These are phyloP conservation scores for Ovis canadensis DNA, from an alignment of 2,113 vertebrate species.

Conservation along the genomic window DNA sequence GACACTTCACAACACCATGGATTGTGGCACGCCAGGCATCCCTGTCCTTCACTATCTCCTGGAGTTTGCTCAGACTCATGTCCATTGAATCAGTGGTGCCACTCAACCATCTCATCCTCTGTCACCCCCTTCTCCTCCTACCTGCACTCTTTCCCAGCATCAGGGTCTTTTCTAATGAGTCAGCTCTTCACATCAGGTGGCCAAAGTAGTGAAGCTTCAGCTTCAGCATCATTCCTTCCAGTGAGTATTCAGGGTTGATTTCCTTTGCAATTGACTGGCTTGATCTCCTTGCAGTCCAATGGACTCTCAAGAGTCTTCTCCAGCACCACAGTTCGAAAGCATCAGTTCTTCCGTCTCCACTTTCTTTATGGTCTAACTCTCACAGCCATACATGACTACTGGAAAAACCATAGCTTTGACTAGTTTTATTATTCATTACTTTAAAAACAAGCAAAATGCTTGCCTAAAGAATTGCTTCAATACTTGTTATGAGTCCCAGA, in stretches of 20 bases:
- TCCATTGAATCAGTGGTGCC: neutral
- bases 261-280: neutral
- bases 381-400: neutral
- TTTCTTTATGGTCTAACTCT: neutral
- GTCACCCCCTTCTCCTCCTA: neutral
- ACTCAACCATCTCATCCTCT: neutral
- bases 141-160: neutral
- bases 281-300: neutral
- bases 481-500: neutral
- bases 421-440: slow-evolving; percentile 1
- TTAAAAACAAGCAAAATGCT: neutral
- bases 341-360: neutral
- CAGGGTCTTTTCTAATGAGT: neutral
- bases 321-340: neutral
- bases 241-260: neutral
- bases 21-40: neutral
- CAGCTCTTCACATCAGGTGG: neutral
- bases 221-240: neutral
- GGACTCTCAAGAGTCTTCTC: neutral
- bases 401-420: neutral
- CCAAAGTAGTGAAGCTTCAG: neutral
- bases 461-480: neutral
- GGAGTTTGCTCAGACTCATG: neutral
- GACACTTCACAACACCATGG: neutral
- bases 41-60: neutral